Evolutionary conservation across 1,140 invertebrate species (phyloP).

Genomic region (Drosophila elegans): DNA sequence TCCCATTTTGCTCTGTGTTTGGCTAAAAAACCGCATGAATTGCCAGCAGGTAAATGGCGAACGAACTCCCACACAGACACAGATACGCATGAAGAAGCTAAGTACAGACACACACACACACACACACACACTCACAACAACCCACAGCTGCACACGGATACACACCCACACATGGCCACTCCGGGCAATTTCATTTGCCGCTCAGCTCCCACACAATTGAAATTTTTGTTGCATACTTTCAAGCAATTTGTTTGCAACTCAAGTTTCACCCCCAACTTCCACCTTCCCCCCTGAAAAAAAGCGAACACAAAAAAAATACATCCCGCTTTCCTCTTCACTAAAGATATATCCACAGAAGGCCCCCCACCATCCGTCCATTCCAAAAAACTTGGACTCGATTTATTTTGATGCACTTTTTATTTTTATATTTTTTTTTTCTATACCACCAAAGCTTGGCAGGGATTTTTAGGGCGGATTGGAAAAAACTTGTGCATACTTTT

Average conservation of each 20-base stretch:
- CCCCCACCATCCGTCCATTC: neutral
- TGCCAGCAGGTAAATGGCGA: slow-evolving; percentile 45
- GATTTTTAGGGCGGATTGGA: slow-evolving; percentile 32
- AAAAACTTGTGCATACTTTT: slow-evolving; percentile 57
- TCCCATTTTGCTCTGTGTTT: slow-evolving; percentile 20
- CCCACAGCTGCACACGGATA: slow-evolving; percentile 1
- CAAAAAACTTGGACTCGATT: slow-evolving; percentile 55
- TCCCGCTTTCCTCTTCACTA: slow-evolving; percentile 5
- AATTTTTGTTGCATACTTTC: slow-evolving; percentile 76
- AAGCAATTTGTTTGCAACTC: slow-evolving; percentile 71
- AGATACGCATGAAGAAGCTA: slow-evolving; percentile 21
- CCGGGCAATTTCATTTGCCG: slow-evolving; percentile 67
- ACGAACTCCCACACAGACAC: slow-evolving; percentile 14
- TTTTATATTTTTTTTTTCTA: slow-evolving; percentile 22
- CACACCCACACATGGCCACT: slow-evolving; percentile 26
- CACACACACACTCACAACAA: neutral
- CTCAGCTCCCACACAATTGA: slow-evolving; percentile 69
- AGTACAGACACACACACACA: slow-evolving; percentile 21
- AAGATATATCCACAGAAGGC: neutral
- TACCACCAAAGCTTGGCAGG: slow-evolving; percentile 17
- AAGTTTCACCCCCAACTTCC: slow-evolving; percentile 15
- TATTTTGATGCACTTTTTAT: slow-evolving; percentile 50
- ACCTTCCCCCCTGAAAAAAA: too few relatives aligned
- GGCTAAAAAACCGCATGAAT: slow-evolving; percentile 23
- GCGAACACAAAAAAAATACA: slow-evolving; percentile 4